These are phyloP conservation scores for Formica selysi DNA, from an alignment of 1,140 invertebrate genomes.

Conservation along the genomic window DNA sequence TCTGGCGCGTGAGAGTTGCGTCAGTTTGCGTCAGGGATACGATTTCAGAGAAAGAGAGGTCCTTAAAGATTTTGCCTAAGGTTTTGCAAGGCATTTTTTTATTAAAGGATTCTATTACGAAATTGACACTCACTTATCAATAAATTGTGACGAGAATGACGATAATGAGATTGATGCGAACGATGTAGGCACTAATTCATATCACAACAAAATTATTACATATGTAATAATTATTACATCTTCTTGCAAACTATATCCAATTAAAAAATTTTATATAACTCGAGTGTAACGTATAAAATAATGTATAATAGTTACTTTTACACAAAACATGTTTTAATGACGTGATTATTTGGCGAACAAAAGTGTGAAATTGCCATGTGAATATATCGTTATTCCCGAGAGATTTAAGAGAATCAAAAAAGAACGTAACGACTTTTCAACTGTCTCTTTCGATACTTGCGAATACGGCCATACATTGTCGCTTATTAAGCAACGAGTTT, in stretches of 20 bases:
- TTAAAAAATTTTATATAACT: neutral
- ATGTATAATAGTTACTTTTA: conserved; percentile 12
- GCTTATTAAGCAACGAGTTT: conserved; percentile 55
- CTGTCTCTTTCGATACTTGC: conserved; percentile 23
- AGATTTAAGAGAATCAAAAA: conserved; percentile 11
- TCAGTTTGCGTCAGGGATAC: conserved; percentile 30
- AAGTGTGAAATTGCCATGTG: conserved; percentile 27
- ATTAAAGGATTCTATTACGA: neutral
- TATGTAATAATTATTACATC: neutral
- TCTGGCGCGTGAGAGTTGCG: conserved; percentile 23
- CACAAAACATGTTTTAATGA: neutral
- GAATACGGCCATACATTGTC: conserved; percentile 1
- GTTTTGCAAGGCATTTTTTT: neutral
- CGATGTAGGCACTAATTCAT: neutral
- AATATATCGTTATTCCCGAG: neutral
- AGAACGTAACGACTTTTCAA: neutral
- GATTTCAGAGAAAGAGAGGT: neutral
- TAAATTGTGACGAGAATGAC: neutral
- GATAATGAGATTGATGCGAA: neutral
- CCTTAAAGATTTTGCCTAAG: conserved; percentile 3
- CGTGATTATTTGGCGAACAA: conserved; percentile 33
- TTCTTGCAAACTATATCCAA: neutral
- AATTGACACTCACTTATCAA: neutral
- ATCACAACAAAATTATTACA: no score
- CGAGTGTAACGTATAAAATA: neutral